Percentiles rank a stretch among this genome's conserved stretches.
Conservation (phyloP, 2,113 vertebrate genomes). For the Speoplatyrhinus poulsoni region DNA sequence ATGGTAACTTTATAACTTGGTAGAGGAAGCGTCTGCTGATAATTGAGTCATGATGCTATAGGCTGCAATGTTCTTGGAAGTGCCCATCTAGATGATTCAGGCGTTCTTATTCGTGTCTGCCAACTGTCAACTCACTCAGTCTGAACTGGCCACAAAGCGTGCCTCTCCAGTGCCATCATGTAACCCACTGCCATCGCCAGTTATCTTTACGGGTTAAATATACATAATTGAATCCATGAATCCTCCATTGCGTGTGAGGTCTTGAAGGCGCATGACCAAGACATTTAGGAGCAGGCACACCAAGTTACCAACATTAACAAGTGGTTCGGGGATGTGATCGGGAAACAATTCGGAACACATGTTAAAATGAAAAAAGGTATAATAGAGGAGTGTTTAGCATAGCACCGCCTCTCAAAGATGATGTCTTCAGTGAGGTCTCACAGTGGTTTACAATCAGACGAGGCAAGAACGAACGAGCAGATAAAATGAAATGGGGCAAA, state of each 20-base stretch:
- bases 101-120: constrained; percentile 32
- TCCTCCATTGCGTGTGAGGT: constrained; percentile 29
- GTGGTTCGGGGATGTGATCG: constrained; percentile 33
- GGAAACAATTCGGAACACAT: constrained; percentile 36
- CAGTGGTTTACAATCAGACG: constrained; percentile 24
- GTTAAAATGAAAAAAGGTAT: constrained; percentile 5
- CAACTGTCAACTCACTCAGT: constrained; percentile 41
- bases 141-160: constrained; percentile 31
- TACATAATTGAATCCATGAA: constrained; percentile 41
- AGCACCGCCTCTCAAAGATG: constrained; percentile 33
- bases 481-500: constrained; percentile 14
- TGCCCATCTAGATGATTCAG: constrained; percentile 19
- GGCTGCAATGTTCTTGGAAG: constrained; percentile 5
- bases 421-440: constrained; percentile 32
- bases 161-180: constrained; percentile 35
- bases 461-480: constrained; percentile 22
- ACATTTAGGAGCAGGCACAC: constrained; percentile 2
- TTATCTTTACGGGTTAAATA: constrained; percentile 49
- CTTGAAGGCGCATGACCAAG: constrained; percentile 34
- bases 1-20: no score
- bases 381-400: constrained; percentile 7
- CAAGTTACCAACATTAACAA: constrained; percentile 33
- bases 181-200: constrained; percentile 38
- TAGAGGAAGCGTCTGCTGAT: constrained; percentile 3
- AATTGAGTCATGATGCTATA: constrained; percentile 40